Base-by-base conservation (phyloP, 1,140 invertebrate species). In the Stegodyphus dumicola region DNA sequence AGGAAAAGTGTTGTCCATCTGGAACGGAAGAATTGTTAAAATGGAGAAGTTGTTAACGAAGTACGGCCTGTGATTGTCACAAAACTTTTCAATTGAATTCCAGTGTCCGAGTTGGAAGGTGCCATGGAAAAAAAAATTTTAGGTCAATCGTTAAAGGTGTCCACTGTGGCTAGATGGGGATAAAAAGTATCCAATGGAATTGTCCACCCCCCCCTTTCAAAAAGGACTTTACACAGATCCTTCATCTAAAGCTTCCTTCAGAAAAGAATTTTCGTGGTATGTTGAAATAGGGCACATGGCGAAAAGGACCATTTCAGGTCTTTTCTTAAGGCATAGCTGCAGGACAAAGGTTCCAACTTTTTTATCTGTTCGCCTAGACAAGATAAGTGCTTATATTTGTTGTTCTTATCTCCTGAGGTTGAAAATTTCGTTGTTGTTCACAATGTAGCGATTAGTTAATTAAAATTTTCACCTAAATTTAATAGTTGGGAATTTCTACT, bases 81-180 rank as follows among this genome's bases (percentile, higher is more conserved):
- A 83, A 83, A 83, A 83, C 80, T 83, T 83, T 83, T 83, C 80
- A 83, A 83, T 83, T 83, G 80, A 71, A 83, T 83, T 83, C 71
- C 71, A 53, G n/a, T 83, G 80, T 83, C 80, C 80, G 49, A 79
- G 71, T 48, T 48, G 5, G 66, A 66, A 48, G 9, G 7, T 9
- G 17, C 13, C 10, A 53, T 9, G 49, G 53, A 66, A 52, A 73
- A 60, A 53, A 75, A 64, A 60, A 17, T 66, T 70, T 17, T 53
- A 53, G 71, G 66, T 75, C 80, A 75, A 75, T 75, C 71, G 71
- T 83, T 83, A 64, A 75, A 83, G 71, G 70, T 75, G 60, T 71
- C 65, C n/a, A 53, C 67, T 64, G 76, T 66, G 64, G 17, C 18
- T 33, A 56, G 52, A 6, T 10, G 51, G 48, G 56, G 75, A 51